phyloP scores from a whole-genome alignment of 1,140 invertebrate species.

The Acromyrmex charruanus region DNA sequence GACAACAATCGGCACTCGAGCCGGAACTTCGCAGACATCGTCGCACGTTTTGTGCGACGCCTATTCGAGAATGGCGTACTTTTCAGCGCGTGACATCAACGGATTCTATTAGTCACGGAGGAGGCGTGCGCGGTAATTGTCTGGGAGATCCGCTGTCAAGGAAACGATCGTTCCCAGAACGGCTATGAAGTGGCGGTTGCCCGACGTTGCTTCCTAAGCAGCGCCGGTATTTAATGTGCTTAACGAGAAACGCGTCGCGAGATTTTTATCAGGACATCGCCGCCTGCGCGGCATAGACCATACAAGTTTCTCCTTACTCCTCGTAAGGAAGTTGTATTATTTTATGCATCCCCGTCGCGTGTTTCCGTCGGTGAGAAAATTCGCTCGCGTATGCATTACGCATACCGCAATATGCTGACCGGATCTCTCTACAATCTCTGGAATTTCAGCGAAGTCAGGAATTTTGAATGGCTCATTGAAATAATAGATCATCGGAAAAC shows the following conservation, averaged over 20 bases:
- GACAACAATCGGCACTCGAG: conserved; percentile 22
- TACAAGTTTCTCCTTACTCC: conserved; percentile 13
- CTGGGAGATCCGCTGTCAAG: conserved; percentile 48
- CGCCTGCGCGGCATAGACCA: conserved; percentile 33
- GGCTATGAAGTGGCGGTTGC: conserved; percentile 23
- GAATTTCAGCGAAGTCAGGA: neutral
- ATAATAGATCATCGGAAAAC: too few relatives aligned
- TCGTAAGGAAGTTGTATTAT: conserved; percentile 32
- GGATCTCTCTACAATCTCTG: neutral
- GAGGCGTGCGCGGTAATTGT: conserved; percentile 61
- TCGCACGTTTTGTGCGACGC: conserved; percentile 55
- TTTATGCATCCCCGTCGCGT: conserved; percentile 1
- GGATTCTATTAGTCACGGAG: conserved; percentile 71
- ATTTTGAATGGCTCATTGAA: neutral
- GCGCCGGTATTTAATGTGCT: conserved; percentile 59
- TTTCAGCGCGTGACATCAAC: conserved; percentile 72
- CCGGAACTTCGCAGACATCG: conserved; percentile 26
- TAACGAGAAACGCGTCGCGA: conserved; percentile 67
- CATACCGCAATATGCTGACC: neutral
- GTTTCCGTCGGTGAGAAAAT: conserved; percentile 19
- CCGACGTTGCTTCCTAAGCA: conserved; percentile 41
- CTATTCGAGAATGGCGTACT: conserved; percentile 19
- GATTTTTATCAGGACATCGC: conserved; percentile 58
- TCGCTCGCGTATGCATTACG: neutral
- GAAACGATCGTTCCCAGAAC: conserved; percentile 59